These are phyloP conservation scores for Nasonovia ribisnigri DNA, from an alignment of 2,888 invertebrate species.

Conservation along the genomic window DNA sequence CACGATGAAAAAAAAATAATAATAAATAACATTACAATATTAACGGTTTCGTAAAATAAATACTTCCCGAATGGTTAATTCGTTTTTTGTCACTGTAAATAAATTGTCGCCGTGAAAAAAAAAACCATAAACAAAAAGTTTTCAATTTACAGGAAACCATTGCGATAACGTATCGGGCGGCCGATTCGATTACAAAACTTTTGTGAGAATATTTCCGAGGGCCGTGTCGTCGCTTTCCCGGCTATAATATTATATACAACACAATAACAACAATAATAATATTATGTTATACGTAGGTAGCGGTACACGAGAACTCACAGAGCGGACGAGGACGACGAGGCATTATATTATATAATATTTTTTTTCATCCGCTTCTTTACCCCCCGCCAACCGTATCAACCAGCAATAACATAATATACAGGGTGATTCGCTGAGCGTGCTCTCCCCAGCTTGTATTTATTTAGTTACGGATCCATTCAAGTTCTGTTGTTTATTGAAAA, in stretches of 20 bases:
- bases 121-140: conserved; percentile 9
- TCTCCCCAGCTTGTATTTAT: not conserved
- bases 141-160: conserved; percentile 14
- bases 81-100: conserved; percentile 9
- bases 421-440: not conserved
- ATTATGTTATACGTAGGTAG: not conserved
- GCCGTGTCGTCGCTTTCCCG: not conserved
- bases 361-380: not conserved
- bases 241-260: not conserved
- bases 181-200: conserved; percentile 6
- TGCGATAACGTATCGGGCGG: not conserved
- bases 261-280: conserved; percentile 4
- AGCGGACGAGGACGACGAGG: not conserved
- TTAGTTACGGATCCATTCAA: not conserved
- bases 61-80: not conserved
- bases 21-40: not conserved
- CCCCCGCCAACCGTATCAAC: not conserved
- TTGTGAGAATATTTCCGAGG: not conserved
- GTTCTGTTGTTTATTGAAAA: not conserved
- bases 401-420: not conserved
- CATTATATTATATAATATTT: not conserved
- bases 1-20: not conserved
- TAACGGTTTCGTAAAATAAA: not conserved
- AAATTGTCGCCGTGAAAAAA: not conserved
- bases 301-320: not conserved